Percentiles rank a stretch among this genome's conserved stretches.
These are phyloP conservation scores for Catharus minimus DNA, from an alignment of 2,113 vertebrate species.

Conservation along the genomic window DNA sequence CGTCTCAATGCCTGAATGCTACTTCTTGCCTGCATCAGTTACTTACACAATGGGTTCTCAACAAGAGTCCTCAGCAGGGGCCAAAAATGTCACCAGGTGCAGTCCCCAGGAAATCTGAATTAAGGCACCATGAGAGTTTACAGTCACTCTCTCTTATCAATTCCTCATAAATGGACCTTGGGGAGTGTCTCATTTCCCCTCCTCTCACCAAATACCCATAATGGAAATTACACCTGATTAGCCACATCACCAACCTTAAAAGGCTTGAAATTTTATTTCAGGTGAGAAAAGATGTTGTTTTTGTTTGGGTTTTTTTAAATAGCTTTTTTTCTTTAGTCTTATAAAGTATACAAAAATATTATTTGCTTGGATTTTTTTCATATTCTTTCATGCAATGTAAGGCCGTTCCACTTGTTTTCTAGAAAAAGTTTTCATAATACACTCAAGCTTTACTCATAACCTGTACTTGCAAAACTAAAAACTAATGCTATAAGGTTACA, in stretches of 20 bases:
- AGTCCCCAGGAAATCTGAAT: background rate
- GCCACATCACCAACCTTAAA: background rate
- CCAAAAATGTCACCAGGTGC: background rate
- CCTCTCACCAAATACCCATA: background rate
- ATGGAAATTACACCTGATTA: background rate
- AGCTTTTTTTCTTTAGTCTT: background rate
- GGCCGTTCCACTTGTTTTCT: background rate
- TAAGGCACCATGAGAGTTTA: background rate
- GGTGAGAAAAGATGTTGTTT: background rate
- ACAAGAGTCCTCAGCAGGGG: background rate
- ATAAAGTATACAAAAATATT: background rate
- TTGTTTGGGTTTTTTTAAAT: background rate
- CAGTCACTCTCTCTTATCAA: background rate
- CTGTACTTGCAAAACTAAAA: background rate
- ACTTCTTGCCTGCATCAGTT: background rate
- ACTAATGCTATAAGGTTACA: background rate
- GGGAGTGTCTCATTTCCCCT: background rate
- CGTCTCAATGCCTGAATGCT: background rate
- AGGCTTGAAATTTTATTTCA: background rate
- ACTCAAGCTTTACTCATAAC: background rate
- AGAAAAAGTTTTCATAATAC: background rate
- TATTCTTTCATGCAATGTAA: background rate
- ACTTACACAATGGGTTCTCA: background rate
- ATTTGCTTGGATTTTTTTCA: background rate
- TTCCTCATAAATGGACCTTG: background rate